phyloP scores from a whole-genome alignment of 2,797 vertebrate genomes.

The Lepilemur septentrionalis region DNA sequence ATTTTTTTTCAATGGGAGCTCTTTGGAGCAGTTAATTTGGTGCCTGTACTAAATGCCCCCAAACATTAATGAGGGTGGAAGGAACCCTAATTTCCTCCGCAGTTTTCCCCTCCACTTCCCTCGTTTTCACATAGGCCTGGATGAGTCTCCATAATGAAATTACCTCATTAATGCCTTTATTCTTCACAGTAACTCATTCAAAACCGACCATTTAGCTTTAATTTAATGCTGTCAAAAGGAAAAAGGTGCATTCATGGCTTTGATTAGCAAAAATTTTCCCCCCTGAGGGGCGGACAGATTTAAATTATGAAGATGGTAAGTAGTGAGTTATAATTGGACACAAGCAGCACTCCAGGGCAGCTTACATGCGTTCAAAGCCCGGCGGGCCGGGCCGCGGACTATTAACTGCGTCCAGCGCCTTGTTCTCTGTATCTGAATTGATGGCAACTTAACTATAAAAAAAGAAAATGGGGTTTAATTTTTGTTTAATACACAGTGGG shows the following conservation, averaged over 20 bases:
- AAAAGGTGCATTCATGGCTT: conserved; percentile 89
- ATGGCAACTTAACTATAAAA: conserved; percentile 81
- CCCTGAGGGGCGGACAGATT: conserved; percentile 90
- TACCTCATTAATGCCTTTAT: conserved; percentile 97
- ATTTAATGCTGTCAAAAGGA: conserved; percentile 91
- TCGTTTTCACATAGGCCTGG: conserved; percentile 90
- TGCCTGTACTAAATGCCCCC: conserved; percentile 92
- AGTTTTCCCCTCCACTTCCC: conserved; percentile 90
- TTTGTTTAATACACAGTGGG: conserved; percentile 82
- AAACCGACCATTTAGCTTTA: conserved; percentile 93
- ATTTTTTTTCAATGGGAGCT: conserved; percentile 90
- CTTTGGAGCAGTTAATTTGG: conserved; percentile 98
- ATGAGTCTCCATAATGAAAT: conserved; percentile 95
- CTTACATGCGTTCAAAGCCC: conserved; percentile 93
- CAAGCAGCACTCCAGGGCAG: conserved; percentile 97
- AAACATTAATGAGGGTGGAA: conserved; percentile 98
- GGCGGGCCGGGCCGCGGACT: conserved; percentile 85
- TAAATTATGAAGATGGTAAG: conserved; percentile 97
- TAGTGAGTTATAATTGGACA: conserved; percentile 99
- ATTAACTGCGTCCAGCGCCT: conserved; percentile 96
- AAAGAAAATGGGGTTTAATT: conserved; percentile 84
- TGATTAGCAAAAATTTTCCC: conserved; percentile 85
- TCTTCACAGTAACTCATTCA: conserved; percentile 94
- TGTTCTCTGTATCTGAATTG: conserved; percentile 84
- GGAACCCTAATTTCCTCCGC: conserved; percentile 96